Base-by-base conservation (phyloP, 2,888 invertebrate species). In the Cheilosia pagana region DNA sequence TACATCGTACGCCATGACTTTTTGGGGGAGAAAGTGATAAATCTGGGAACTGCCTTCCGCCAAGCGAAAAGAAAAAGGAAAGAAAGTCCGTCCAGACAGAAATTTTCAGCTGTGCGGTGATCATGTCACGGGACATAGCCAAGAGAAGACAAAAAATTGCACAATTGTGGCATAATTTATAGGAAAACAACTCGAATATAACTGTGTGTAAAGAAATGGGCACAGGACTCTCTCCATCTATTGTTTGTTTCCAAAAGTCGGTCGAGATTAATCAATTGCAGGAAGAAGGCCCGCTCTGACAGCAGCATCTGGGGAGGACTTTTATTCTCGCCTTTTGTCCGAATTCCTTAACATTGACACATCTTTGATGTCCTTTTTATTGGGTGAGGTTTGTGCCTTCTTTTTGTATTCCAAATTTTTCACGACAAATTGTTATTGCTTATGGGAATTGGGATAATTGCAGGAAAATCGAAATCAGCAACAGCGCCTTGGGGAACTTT, bases 1-100 rank as follows among this genome's bases (percentile, higher is more conserved):
- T n/a, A 16, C 70, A 63, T 63, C 76, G 59, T 59, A 65, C 63
- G 70, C 81, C 76, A 60, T 60, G 31, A 7, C 25, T 23, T 14
- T n/a, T 53, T 70, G 79, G 75, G 79, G 85, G 85, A 81, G 85
- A 85, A 85, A 76, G 85, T 81, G 70, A 85, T 85, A 85, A 85
- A 76, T 85, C 81, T 76, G 75, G 48, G 74, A 79, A 76, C 52
- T 43, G 41, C 59, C 65, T 63, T n/a, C 50, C 35, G 23, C 55
- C 35, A 23, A 59, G 12, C n/a, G n/a, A 52, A 48, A 63, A 53
- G 59, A 82, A 71, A 82, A n/a, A n/a, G n/a, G n/a, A n/a, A n/a
- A n/a, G n/a, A n/a, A n/a, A n/a, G n/a, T n/a, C n/a, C n/a, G 77
- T 72, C 65, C 50, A 74, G 52, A 57, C 31, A 72, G 45, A 35